A percentile compares a stretch with the other conserved stretches of the same genome.
These are phyloP conservation scores for Panagrolaimus sp. DNA, from an alignment of 1,140 invertebrate species.

Conservation along the genomic window DNA sequence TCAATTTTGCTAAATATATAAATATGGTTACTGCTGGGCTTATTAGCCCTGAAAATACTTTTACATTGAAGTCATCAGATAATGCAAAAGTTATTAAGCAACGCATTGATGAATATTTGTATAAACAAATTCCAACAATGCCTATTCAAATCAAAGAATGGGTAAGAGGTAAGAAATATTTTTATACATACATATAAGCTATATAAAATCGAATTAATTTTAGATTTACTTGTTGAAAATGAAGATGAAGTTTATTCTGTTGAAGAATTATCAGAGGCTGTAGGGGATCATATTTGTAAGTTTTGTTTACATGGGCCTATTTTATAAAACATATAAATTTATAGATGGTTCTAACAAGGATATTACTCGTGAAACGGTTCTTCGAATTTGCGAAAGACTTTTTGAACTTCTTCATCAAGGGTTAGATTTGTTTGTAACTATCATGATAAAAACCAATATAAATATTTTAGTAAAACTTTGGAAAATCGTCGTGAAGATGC, in stretches of 20 bases:
- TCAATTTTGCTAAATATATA: too few species aligned
- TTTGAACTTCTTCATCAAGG: slow-evolving; percentile 39
- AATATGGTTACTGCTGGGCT: too few species aligned
- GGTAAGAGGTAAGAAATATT: neutral
- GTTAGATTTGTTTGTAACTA: neutral
- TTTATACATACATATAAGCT: neutral
- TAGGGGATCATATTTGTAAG: slow-evolving; percentile 30
- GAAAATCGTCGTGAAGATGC: slow-evolving; percentile 9
- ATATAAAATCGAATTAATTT: neutral
- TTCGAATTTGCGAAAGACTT: slow-evolving; percentile 36
- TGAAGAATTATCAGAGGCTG: slow-evolving; percentile 36
- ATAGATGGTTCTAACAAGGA: slow-evolving; percentile 28
- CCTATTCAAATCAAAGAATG: neutral
- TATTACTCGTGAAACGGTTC: slow-evolving; percentile 27
- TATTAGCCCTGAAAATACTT: neutral
- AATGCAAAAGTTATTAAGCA: slow-evolving; percentile 8
- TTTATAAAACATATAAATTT: too few species aligned
- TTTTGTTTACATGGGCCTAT: too few species aligned
- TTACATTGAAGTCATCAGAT: slow-evolving; percentile 1
- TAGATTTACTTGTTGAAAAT: slow-evolving; percentile 42
- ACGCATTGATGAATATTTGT: neutral
- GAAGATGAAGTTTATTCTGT: slow-evolving; percentile 30
- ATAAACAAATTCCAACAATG: neutral
- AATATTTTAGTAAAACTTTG: slow-evolving; percentile 26
- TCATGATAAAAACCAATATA: neutral